phyloP scores from a whole-genome alignment of 2,888 invertebrate species.

The Branchinecta sandiegonensis region DNA sequence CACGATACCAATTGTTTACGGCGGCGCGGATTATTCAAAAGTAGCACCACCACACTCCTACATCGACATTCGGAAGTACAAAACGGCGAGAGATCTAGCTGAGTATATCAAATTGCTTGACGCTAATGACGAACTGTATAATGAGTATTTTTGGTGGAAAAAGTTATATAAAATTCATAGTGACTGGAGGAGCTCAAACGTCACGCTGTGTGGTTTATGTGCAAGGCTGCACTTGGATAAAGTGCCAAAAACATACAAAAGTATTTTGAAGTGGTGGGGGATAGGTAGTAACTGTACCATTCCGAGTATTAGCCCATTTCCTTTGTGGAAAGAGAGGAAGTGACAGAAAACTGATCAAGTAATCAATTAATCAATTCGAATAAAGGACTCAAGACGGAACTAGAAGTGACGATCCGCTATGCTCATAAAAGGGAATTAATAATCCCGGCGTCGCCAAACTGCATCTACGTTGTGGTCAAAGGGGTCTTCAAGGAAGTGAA shows the following conservation, averaged over 20 bases:
- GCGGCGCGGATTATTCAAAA: slow-evolving; percentile 28
- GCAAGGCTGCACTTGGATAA: slow-evolving; percentile 20
- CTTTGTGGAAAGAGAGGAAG: too few species aligned
- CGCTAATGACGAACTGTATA: slow-evolving; percentile 28
- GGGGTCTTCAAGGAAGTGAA: too few species aligned
- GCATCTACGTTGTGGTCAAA: too few species aligned
- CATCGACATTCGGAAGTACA: slow-evolving; percentile 23
- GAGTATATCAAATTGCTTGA: slow-evolving; percentile 40
- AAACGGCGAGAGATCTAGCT: slow-evolving; percentile 33
- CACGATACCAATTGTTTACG: slow-evolving; percentile 29
- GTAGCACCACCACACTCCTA: slow-evolving; percentile 27
- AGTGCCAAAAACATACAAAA: slow-evolving; percentile 17
- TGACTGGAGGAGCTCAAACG: slow-evolving; percentile 14
- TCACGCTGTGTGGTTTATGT: slow-evolving; percentile 23
- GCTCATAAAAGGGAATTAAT: too few species aligned
- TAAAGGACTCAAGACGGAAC: too few species aligned
- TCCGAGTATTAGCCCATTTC: background rate
- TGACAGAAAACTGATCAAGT: too few species aligned
- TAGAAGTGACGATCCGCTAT: too few species aligned
- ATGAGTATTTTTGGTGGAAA: slow-evolving; percentile 44
- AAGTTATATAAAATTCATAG: slow-evolving; percentile 29
- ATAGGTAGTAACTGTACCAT: slow-evolving; percentile 18
- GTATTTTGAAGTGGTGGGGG: slow-evolving; percentile 23
- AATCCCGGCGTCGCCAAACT: too few species aligned
- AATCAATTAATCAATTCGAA: too few species aligned